Percentiles rank a stretch among this genome's conserved stretches.
Conservation (phyloP, 2,797 vertebrate species). For the Cirrhinus molitorella region DNA sequence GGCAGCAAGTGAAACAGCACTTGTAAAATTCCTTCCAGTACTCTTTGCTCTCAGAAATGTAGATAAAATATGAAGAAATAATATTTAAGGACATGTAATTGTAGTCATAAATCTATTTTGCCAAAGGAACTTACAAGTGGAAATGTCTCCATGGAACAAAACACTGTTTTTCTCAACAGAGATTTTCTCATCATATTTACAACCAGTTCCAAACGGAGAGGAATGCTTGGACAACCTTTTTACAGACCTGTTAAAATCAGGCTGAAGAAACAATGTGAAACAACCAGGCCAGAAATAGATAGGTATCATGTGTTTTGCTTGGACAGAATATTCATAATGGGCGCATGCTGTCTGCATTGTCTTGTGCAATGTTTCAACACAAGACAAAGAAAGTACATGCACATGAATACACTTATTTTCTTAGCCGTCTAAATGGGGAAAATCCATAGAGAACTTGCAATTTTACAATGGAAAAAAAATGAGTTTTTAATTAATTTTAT, state of each 20-base stretch:
- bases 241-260: conserved; percentile 9
- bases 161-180: conserved; percentile 25
- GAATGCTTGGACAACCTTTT: conserved; percentile 40
- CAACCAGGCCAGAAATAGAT: conserved; percentile 60
- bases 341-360: conserved; percentile 44
- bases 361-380: conserved; percentile 44
- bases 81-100: conserved; percentile 41
- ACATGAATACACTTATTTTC: background rate
- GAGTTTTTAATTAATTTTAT: background rate
- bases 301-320: conserved; percentile 67
- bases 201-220: conserved; percentile 48
- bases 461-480: background rate
- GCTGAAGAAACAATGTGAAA: conserved; percentile 29
- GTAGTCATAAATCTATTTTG: conserved; percentile 38
- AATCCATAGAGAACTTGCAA: background rate
- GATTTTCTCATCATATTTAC: conserved; percentile 50
- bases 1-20: conserved; percentile 41
- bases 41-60: conserved; percentile 7
- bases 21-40: conserved; percentile 37
- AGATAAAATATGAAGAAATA: conserved; percentile 7
- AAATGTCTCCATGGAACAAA: conserved; percentile 30
- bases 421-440: background rate
- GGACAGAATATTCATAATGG: conserved; percentile 55
- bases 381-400: conserved; percentile 15
- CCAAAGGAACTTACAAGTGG: background rate